These are phyloP conservation scores for Mormoops blainvillei DNA, from an alignment of 2,113 vertebrate genomes.

Conservation along the genomic window DNA sequence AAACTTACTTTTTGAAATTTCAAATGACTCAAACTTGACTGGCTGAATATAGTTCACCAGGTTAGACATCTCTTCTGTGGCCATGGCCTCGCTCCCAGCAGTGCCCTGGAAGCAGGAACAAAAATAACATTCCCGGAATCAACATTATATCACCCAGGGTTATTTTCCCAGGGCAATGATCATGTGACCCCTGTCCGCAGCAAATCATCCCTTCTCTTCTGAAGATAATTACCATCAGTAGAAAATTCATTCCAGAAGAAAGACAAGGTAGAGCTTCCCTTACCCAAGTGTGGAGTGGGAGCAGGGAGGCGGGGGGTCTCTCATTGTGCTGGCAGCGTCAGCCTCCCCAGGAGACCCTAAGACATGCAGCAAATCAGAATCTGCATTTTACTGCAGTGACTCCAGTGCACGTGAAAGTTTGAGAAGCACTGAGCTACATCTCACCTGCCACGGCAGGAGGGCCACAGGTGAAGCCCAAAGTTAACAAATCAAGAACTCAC, in stretches of 20 bases:
- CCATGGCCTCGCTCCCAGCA: slow-evolving; percentile 94
- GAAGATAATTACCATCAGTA: neutral
- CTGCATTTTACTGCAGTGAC: neutral
- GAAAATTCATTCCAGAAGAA: neutral
- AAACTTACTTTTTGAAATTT: slow-evolving; percentile 94
- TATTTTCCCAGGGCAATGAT: neutral
- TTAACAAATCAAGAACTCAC: neutral
- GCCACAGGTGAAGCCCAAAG: neutral
- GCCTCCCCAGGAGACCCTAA: neutral
- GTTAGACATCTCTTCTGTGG: slow-evolving; percentile 99
- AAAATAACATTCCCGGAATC: slow-evolving; percentile 2
- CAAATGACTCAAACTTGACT: slow-evolving; percentile 96
- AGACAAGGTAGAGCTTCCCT: neutral
- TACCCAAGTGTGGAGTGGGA: no score
- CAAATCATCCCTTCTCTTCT: neutral
- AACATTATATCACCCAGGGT: neutral
- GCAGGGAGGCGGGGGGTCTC: neutral
- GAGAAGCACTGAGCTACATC: neutral
- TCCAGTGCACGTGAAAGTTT: neutral
- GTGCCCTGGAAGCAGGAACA: slow-evolving; percentile 84
- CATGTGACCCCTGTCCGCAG: neutral
- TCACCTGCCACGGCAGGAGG: neutral
- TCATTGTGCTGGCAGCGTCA: fast-evolving
- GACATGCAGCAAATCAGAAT: neutral
- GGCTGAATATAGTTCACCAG: slow-evolving; percentile 98